Conservation (phyloP, 2,113 vertebrate species). For the Thalassoma bifasciatum region DNA sequence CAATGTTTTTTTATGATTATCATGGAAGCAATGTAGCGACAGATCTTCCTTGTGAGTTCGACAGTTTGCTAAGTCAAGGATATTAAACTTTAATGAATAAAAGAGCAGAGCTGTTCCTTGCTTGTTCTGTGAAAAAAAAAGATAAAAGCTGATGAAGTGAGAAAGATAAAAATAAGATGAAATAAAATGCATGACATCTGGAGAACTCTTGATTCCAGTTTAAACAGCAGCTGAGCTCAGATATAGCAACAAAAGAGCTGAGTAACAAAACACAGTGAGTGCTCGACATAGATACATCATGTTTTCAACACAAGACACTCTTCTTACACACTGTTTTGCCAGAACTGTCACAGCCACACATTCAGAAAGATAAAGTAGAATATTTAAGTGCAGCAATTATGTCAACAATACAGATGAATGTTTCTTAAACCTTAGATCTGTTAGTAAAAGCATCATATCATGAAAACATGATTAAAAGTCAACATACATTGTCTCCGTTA, state of each 20-base stretch:
- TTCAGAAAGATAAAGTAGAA: not conserved
- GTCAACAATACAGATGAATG: not conserved
- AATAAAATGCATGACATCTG: not conserved
- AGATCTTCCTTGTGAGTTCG: conserved; percentile 36
- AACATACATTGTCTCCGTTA: no score
- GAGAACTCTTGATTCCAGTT: conserved; percentile 31
- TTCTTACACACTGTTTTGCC: not conserved
- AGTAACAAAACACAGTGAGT: conserved; percentile 4
- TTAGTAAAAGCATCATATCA: no score
- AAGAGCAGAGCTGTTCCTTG: conserved; percentile 13
- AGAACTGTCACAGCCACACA: conserved; percentile 2
- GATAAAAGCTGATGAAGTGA: conserved; percentile 13
- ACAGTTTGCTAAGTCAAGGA: conserved; percentile 46
- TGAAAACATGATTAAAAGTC: no score
- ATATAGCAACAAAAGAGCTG: conserved; percentile 13
- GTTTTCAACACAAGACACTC: conserved; percentile 12
- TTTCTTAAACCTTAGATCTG: not conserved
- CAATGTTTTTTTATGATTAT: conserved; percentile 32
- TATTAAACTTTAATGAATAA: conserved; percentile 47
- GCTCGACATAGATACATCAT: conserved; percentile 12
- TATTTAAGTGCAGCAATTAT: conserved; percentile 13
- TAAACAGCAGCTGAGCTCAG: conserved; percentile 13
- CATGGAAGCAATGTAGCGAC: conserved; percentile 25
- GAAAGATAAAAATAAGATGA: not conserved
- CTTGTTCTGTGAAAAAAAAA: conserved; percentile 21